Conservation (phyloP, 1,140 invertebrate species). For the Aphis gossypii region DNA sequence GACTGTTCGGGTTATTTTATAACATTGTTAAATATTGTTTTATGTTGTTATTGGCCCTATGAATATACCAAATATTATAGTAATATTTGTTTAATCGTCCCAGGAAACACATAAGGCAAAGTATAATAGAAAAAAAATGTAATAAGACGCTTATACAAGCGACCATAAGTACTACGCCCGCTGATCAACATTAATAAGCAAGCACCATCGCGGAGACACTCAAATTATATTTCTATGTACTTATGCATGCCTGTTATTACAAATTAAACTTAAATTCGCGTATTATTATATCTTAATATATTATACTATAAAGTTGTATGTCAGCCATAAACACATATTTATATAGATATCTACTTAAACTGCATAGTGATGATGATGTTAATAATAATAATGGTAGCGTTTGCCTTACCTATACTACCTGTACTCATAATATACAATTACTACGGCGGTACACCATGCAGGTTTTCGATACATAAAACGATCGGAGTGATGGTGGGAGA, state of each 20-base stretch:
- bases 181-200: background rate
- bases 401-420: background rate
- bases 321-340: background rate
- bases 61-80: background rate
- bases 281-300: background rate
- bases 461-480: conserved; percentile 41
- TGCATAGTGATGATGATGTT: background rate
- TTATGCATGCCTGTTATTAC: background rate
- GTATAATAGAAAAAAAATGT: background rate
- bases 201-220: background rate
- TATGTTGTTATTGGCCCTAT: background rate
- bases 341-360: background rate
- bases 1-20: background rate
- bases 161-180: background rate
- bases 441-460: background rate
- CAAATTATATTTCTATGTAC: background rate
- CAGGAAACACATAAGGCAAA: background rate
- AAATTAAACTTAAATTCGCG: background rate
- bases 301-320: background rate
- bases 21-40: background rate
- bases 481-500: conserved; percentile 34
- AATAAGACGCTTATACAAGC: background rate
- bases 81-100: conserved; percentile 19
- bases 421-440: background rate
- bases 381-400: conserved; percentile 12